Conservation (phyloP, 1,140 invertebrate species). For the Drosophila mojavensis region DNA sequence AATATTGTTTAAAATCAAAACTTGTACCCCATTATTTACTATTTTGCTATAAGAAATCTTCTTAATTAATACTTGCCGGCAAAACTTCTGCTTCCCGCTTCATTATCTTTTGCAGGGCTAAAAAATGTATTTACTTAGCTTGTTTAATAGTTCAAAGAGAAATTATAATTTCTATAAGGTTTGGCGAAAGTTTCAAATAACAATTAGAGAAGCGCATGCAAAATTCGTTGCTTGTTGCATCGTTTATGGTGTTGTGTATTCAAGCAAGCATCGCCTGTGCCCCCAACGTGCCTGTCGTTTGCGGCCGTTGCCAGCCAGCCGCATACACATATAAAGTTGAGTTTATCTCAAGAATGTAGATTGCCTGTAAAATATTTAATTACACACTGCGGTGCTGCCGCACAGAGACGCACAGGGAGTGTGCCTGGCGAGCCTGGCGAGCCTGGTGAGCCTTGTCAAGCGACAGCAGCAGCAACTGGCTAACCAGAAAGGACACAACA, state of each 20-base stretch:
- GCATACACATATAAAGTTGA: conserved; percentile 58
- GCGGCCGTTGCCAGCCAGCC: conserved; percentile 30
- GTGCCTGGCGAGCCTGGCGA: too few relatives aligned
- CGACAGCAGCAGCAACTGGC: conserved; percentile 9
- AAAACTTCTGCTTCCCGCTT: too few relatives aligned
- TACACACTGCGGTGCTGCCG: conserved; percentile 72
- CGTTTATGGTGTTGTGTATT: conserved; percentile 48
- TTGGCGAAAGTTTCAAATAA: too few relatives aligned
- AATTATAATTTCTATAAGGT: too few relatives aligned
- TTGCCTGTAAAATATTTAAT: conserved; percentile 83
- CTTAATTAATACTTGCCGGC: too few relatives aligned
- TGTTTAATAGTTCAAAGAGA: too few relatives aligned
- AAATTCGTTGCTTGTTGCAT: conserved; percentile 37
- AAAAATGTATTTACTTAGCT: neutral
- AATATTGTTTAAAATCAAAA: too few relatives aligned
- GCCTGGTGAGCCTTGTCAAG: neutral
- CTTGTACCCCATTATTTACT: too few relatives aligned
- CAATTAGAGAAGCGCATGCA: conserved; percentile 42
- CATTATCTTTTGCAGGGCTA: neutral
- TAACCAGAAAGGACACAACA: conserved; percentile 27
- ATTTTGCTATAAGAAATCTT: too few relatives aligned
- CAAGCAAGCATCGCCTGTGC: conserved; percentile 34
- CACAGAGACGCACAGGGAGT: conserved; percentile 49
- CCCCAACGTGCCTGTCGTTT: conserved; percentile 49
- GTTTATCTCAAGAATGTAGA: conserved; percentile 83